These are phyloP conservation scores for Ceyx melanurus DNA, from an alignment of 2,113 vertebrate species.

Conservation along the genomic window DNA sequence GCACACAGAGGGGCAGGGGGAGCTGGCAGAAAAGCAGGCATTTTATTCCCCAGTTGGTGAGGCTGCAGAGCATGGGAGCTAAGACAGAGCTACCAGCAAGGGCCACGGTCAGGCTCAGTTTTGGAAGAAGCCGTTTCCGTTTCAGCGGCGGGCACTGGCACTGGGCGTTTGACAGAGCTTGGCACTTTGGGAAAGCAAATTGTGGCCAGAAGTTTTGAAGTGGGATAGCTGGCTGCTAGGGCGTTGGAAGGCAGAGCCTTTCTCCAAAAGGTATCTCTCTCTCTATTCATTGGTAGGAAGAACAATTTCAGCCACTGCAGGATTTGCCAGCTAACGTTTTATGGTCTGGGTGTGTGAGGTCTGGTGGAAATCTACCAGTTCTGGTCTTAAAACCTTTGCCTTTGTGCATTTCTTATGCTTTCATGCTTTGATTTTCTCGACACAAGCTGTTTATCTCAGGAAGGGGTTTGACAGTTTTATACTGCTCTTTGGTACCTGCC, in stretches of 20 bases:
- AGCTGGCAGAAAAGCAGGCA: neutral
- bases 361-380: neutral
- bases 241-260: neutral
- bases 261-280: neutral
- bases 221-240: neutral
- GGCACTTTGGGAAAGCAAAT: neutral
- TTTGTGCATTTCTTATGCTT: neutral
- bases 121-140: neutral
- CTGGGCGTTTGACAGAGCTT: neutral
- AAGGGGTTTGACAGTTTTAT: neutral
- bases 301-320: neutral
- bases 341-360: neutral
- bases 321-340: neutral
- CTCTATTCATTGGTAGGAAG: neutral
- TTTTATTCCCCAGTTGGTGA: neutral
- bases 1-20: neutral
- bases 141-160: fast-evolving
- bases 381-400: neutral
- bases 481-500: neutral
- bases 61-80: neutral
- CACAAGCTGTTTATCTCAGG: neutral
- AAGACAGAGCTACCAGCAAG: neutral
- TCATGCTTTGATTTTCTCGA: neutral
- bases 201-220: neutral
- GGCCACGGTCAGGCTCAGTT: neutral